Conservation (phyloP, 2,797 vertebrate genomes). For the Gallinago stenura region DNA sequence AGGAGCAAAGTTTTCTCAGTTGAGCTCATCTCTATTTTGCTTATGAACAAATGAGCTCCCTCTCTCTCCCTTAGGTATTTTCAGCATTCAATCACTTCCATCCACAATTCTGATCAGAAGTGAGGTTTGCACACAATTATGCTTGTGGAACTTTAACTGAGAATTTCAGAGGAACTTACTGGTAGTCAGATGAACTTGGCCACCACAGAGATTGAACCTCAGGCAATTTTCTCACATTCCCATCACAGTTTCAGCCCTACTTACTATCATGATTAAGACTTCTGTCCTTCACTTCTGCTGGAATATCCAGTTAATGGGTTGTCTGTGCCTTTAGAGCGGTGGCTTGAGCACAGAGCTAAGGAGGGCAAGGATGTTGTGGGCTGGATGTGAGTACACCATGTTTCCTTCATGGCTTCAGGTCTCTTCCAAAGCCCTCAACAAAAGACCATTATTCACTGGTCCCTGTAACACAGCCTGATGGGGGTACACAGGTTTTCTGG, state of each 20-base stretch:
- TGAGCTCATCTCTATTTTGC: background rate
- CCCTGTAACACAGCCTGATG: rapidly evolving
- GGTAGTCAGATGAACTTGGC: background rate
- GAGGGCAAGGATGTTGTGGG: background rate
- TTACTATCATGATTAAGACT: background rate
- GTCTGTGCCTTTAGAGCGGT: background rate
- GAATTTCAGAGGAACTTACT: background rate
- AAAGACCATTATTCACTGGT: background rate
- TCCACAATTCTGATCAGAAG: background rate
- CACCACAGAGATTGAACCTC: background rate
- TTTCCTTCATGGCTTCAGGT: background rate
- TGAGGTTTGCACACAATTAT: background rate
- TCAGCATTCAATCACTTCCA: background rate
- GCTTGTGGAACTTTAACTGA: background rate
- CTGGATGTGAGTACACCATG: background rate
- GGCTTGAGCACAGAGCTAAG: background rate
- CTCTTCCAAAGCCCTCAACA: background rate
- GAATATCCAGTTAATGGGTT: background rate
- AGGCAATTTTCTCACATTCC: background rate
- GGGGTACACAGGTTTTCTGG: background rate
- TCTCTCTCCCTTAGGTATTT: background rate
- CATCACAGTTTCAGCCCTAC: background rate
- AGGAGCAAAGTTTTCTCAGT: background rate
- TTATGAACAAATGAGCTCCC: background rate
- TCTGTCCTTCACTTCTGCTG: background rate